A percentile compares a stretch with the other conserved stretches of the same genome.
Evolutionary conservation across 2,113 vertebrate genomes (phyloP).

Genomic region (Ibidorhyncha struthersii): DNA sequence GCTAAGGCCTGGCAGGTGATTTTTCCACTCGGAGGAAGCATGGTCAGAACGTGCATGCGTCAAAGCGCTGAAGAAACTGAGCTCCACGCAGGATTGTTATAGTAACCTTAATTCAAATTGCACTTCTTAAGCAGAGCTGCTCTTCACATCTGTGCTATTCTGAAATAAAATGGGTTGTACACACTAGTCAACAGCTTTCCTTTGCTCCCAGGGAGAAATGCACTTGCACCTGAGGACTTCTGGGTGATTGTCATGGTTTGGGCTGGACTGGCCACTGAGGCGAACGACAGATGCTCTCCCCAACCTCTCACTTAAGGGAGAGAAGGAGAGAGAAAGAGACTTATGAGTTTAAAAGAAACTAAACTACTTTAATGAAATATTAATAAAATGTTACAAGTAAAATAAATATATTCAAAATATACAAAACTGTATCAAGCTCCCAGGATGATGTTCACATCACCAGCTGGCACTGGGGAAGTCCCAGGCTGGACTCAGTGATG

Average conservation of each 20-base stretch:
- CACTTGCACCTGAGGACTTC: neutral
- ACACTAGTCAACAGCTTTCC: neutral
- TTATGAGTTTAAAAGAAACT: too few relatives aligned
- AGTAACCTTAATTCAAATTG: neutral
- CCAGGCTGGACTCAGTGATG: too few relatives aligned
- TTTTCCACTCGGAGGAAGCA: neutral
- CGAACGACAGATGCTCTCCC: too few relatives aligned
- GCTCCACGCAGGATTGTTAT: neutral
- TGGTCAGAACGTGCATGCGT: neutral
- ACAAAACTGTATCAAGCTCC: too few relatives aligned
- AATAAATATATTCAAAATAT: too few relatives aligned
- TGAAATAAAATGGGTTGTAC: neutral
- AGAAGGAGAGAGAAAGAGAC: too few relatives aligned
- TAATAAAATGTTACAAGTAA: too few relatives aligned
- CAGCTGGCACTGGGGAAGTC: too few relatives aligned
- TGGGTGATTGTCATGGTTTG: neutral
- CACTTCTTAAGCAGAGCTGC: neutral
- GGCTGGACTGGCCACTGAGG: too few relatives aligned
- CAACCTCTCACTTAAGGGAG: too few relatives aligned
- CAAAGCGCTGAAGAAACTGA: neutral
- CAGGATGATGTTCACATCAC: too few relatives aligned
- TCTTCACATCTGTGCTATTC: rapidly evolving
- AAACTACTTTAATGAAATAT: too few relatives aligned
- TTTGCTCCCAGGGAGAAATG: neutral
- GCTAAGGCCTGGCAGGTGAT: neutral